phyloP scores from a whole-genome alignment of 2,113 vertebrate species.

The Balaenoptera acutorostrata region DNA sequence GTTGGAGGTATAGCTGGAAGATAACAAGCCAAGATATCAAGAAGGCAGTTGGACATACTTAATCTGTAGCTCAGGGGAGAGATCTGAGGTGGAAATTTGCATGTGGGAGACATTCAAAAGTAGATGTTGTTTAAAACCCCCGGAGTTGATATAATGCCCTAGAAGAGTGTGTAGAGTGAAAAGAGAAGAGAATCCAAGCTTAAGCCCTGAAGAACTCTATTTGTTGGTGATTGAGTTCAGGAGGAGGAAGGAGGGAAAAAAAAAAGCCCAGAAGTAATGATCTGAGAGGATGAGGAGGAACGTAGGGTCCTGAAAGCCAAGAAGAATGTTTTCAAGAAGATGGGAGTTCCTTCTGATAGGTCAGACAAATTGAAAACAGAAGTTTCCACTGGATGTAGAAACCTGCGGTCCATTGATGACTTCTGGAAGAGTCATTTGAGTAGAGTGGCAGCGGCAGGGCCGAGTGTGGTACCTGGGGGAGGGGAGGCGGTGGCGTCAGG shows the following conservation, averaged over 20 bases:
- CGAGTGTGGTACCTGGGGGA: fast-evolving
- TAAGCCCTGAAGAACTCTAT: not conserved
- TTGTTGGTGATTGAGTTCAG: not conserved
- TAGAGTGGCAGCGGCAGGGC: fast-evolving
- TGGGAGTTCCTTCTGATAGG: not conserved
- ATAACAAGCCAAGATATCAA: not conserved
- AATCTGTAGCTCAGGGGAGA: not conserved
- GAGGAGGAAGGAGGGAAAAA: not conserved
- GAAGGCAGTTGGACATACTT: not conserved
- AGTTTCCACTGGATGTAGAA: not conserved
- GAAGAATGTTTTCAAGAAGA: not conserved
- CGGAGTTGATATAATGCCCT: not conserved
- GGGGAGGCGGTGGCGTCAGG: not conserved
- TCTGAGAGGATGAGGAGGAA: not conserved
- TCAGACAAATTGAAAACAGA: not conserved
- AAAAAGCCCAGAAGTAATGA: no score
- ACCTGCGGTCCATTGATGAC: not conserved
- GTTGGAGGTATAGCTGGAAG: not conserved
- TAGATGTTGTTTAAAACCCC: not conserved
- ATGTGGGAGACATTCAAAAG: no score
- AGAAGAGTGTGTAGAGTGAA: not conserved
- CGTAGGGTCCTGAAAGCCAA: not conserved
- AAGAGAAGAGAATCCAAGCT: not conserved
- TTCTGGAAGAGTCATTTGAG: not conserved
- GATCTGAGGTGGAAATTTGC: not conserved